Percentiles rank a stretch among this genome's conserved stretches.
Conservation (phyloP, 2,888 invertebrate species). For the Laothoe populi region DNA sequence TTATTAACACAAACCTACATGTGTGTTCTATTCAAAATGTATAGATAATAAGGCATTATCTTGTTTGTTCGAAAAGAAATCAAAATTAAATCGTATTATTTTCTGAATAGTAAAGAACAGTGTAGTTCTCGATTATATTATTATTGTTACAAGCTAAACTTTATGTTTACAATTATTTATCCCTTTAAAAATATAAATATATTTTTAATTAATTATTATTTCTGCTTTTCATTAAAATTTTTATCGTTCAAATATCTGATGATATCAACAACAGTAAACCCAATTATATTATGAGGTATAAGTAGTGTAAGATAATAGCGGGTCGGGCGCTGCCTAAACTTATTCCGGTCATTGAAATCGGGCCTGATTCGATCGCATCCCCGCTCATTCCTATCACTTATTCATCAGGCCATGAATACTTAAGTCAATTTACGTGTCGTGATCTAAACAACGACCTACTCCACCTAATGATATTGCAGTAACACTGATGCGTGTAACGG, state of each 20-base stretch:
- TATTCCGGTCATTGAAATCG: conserved; percentile 70
- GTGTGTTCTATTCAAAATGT: too few species aligned
- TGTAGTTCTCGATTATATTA: too few species aligned
- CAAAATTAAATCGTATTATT: not conserved
- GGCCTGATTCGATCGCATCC: conserved; percentile 67
- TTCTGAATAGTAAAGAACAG: not conserved
- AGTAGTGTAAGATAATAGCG: conserved; percentile 33
- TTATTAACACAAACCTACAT: not conserved
- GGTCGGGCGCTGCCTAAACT: conserved; percentile 43
- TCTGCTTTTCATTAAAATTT: too few species aligned
- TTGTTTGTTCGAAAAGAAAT: too few species aligned
- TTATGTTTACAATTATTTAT: too few species aligned
- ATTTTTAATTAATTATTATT: too few species aligned
- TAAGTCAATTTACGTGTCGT: conserved; percentile 70
- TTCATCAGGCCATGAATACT: conserved; percentile 77
- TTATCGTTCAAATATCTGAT: too few species aligned
- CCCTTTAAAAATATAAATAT: too few species aligned
- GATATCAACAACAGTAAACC: not conserved
- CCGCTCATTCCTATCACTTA: conserved; percentile 67
- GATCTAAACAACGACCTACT: conserved; percentile 58
- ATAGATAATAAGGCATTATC: too few species aligned
- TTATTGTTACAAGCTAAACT: too few species aligned
- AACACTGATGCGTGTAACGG: conserved; percentile 48
- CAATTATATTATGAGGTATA: not conserved
- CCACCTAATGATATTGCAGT: conserved; percentile 67